These are phyloP conservation scores for Catajapyx aquilonaris DNA, from an alignment of 1,140 invertebrate genomes.

Conservation along the genomic window DNA sequence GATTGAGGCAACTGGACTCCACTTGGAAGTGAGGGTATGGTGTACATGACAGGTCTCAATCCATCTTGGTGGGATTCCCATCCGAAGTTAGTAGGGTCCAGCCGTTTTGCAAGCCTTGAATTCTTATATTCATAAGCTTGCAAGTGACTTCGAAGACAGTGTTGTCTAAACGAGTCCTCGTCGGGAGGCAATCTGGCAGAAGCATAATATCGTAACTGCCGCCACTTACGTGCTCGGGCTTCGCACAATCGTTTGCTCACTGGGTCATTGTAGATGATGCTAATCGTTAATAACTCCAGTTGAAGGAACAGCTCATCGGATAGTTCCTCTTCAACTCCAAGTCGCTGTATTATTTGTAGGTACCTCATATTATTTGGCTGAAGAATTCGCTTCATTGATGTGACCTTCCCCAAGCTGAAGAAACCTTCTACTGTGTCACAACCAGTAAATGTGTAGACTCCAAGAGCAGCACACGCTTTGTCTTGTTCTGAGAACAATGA, in stretches of 20 bases:
- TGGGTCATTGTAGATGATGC: background rate
- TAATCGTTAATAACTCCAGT: background rate
- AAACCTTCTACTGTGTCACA: background rate
- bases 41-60: background rate
- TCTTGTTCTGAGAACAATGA: background rate
- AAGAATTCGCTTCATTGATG: background rate
- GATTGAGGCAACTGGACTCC: too few relatives aligned
- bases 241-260: too few relatives aligned
- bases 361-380: background rate
- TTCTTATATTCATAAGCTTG: conserved; percentile 1
- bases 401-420: background rate
- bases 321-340: background rate
- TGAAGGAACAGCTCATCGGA: background rate
- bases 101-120: background rate
- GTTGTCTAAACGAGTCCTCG: conserved; percentile 1
- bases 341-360: background rate
- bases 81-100: background rate
- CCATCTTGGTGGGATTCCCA: background rate
- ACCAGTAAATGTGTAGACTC: background rate
- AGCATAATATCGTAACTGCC: background rate
- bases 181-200: background rate
- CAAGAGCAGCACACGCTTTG: background rate
- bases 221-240: background rate
- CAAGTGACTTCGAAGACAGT: too few relatives aligned
- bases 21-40: too few relatives aligned